A percentile compares a stretch with the other conserved stretches of the same genome.
phyloP scores from a whole-genome alignment of 1,140 invertebrate genomes.

The Bacillus rossius region DNA sequence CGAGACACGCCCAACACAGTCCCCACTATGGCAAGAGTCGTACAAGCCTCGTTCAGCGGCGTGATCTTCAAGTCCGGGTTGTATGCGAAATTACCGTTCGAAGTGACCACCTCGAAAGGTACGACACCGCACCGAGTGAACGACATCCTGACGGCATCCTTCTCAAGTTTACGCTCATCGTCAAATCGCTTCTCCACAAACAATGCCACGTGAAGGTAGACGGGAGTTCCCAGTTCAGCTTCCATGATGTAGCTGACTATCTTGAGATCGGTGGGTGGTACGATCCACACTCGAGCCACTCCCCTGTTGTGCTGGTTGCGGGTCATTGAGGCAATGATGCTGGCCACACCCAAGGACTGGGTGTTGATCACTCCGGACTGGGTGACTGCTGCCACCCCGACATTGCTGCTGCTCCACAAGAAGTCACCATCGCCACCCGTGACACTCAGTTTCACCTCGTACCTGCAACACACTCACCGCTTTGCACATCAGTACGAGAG shows the following conservation, averaged over 20 bases:
- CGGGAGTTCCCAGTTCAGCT: conserved; percentile 56
- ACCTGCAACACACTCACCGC: conserved; percentile 42
- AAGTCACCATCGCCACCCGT: conserved; percentile 68
- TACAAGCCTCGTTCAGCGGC: conserved; percentile 43
- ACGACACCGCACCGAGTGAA: conserved; percentile 63
- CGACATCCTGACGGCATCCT: conserved; percentile 36
- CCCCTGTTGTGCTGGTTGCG: conserved; percentile 58
- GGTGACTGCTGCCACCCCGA: conserved; percentile 53
- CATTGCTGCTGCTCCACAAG: conserved; percentile 59
- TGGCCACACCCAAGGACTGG: conserved; percentile 51
- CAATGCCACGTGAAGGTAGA: conserved; percentile 62
- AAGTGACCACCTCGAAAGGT: conserved; percentile 48
- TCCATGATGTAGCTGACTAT: conserved; percentile 66
- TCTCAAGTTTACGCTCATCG: conserved; percentile 38
- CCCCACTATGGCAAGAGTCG: conserved; percentile 48
- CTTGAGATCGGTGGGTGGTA: conserved; percentile 58
- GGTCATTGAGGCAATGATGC: conserved; percentile 58
- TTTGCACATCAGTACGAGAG: no score
- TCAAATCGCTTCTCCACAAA: conserved; percentile 46
- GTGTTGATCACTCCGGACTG: conserved; percentile 59
- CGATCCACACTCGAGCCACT: conserved; percentile 50
- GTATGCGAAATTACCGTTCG: conserved; percentile 19
- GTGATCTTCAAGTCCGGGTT: neutral
- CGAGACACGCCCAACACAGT: conserved; percentile 46
- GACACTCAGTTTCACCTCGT: conserved; percentile 54